Base-by-base conservation (phyloP, 2,113 vertebrate species). In the Caretta caretta region DNA sequence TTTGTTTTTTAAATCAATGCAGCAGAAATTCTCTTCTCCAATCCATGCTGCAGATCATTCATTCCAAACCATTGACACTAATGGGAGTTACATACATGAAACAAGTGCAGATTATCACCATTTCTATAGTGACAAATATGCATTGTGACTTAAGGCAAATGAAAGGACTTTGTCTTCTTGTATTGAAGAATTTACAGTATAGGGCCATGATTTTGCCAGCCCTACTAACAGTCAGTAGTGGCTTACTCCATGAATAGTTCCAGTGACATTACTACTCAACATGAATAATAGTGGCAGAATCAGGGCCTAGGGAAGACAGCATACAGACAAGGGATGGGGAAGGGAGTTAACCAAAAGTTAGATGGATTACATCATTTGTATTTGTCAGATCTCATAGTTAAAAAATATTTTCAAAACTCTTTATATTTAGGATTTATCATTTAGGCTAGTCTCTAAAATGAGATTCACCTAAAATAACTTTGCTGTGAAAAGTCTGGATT, bases 401-500 rank as follows among this genome's bases (percentile, higher is more conserved):
- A 35, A 84, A 57, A 84, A 50, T 50, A 82, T 86, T 48, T 88
- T 46, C 38, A 72, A 35, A 9, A 2, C 2, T 79, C 50, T 69
- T 38, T 94, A 90, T 94, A 95, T 94, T 72, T 22, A 56, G 80
- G 91, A 48, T 57, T 57, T 88, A 35, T 97, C 89, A 90, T 95
- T 84, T 57, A 91, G 93, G 90, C 56, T 5, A 91, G 80, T 16
- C 22, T 89, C 87, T 72, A 75, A 86, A 89, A 97, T 59, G 93
- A 97, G 92, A 93, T 92, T 78, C 78, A 25, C 38, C 16, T 83
- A 93, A 81, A 89, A 83, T 89, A 95, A 81, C 96, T 94, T 92
- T 93, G 78, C 89, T 92, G 78, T 88, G 81, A 69, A 90, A 92
- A 91, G 79, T 84, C 86, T 50, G 27, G 57, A 91, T 93, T 97